Percentiles rank a stretch among this genome's conserved stretches.
These are phyloP conservation scores for Macaria liturata DNA, from an alignment of 2,888 invertebrate species.

Conservation along the genomic window DNA sequence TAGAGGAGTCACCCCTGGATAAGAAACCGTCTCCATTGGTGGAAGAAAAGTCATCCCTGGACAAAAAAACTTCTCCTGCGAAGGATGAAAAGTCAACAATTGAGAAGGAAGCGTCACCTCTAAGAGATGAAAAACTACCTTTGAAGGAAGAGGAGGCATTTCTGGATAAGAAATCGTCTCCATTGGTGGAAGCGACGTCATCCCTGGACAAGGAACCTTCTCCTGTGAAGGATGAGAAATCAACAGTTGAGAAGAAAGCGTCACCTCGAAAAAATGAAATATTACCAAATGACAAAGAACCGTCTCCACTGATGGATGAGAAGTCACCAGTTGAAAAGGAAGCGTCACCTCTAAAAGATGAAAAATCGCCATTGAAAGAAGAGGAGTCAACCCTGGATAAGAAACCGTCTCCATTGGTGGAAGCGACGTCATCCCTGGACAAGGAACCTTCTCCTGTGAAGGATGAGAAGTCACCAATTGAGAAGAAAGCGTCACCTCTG, in stretches of 20 bases:
- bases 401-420: slow-evolving; percentile 1
- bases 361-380: background rate
- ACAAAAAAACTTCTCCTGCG: background rate
- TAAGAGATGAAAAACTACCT: too few relatives aligned
- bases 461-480: slow-evolving; percentile 2
- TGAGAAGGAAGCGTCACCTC: too few relatives aligned
- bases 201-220: too few relatives aligned
- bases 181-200: background rate
- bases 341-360: slow-evolving; percentile 10
- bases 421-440: slow-evolving; percentile 7
- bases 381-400: slow-evolving; percentile 6
- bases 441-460: slow-evolving; percentile 6
- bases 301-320: background rate
- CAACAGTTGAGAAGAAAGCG: too few relatives aligned
- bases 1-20: too few relatives aligned
- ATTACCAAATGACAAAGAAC: background rate
- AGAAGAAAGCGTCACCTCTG: slow-evolving; percentile 24
- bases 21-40: background rate
- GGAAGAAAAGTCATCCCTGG: background rate
- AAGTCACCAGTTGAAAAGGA: slow-evolving; percentile 17
- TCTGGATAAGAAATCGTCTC: too few relatives aligned
- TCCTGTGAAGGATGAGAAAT: too few relatives aligned
- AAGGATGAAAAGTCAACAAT: background rate
- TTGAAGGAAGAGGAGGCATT: too few relatives aligned
- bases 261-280: too few relatives aligned